phyloP scores from a whole-genome alignment of 2,113 vertebrate species.

The Labrus mixtus region DNA sequence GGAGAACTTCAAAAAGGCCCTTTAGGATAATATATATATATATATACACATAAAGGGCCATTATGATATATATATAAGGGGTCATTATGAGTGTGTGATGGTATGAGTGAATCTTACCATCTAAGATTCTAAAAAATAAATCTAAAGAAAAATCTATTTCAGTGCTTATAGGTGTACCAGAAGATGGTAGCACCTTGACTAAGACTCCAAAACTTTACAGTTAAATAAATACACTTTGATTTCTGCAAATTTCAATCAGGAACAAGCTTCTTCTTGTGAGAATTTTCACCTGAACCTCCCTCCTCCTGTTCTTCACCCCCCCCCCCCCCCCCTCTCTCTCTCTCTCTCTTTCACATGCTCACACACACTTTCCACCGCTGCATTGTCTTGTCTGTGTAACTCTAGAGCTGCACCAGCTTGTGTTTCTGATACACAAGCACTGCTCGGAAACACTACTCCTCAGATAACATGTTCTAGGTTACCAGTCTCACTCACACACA shows the following conservation, averaged over 20 bases:
- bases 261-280: not conserved
- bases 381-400: conserved; percentile 68
- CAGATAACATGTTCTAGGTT: conserved; percentile 66
- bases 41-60: not conserved
- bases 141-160: too few relatives aligned
- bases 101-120: too few relatives aligned
- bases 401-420: conserved; percentile 48
- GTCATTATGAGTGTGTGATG: too few relatives aligned
- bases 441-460: conserved; percentile 59
- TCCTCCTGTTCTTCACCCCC: not conserved
- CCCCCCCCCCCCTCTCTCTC: conserved; percentile 12
- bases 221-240: not conserved
- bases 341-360: conserved; percentile 37
- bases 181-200: not conserved
- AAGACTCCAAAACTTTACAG: not conserved
- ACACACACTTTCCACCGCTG: conserved; percentile 47
- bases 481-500: conserved; percentile 35
- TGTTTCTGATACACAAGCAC: conserved; percentile 64
- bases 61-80: not conserved
- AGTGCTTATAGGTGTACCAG: not conserved
- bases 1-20: not conserved
- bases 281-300: not conserved
- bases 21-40: not conserved
- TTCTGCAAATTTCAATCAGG: too few relatives aligned
- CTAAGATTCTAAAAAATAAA: too few relatives aligned